These are phyloP conservation scores for Bradypodion pumilum DNA, from an alignment of 2,797 vertebrate genomes.

Conservation along the genomic window DNA sequence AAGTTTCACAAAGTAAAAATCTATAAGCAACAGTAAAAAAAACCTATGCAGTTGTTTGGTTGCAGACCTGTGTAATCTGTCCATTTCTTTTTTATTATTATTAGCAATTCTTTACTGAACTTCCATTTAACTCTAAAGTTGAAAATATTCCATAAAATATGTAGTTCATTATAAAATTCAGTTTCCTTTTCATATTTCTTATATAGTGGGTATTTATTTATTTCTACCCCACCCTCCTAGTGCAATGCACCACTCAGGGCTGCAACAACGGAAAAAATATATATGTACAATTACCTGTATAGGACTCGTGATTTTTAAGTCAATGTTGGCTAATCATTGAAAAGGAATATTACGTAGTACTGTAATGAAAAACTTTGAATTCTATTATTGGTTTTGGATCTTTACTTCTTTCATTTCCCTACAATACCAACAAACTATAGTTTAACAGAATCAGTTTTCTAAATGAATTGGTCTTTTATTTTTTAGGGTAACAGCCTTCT, in stretches of 20 bases:
- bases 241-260: too few relatives aligned
- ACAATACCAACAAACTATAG: too few relatives aligned
- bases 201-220: too few relatives aligned
- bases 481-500: not conserved
- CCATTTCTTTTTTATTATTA: not conserved
- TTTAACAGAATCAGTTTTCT: too few relatives aligned
- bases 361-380: not conserved
- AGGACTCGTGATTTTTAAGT: too few relatives aligned
- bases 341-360: not conserved
- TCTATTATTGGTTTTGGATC: not conserved
- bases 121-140: not conserved
- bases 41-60: too few relatives aligned
- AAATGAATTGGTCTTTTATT: not conserved
- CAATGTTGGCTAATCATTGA: not conserved
- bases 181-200: not conserved
- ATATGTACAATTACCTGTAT: too few relatives aligned
- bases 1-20: too few relatives aligned
- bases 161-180: not conserved
- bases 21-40: too few relatives aligned
- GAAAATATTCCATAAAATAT: not conserved
- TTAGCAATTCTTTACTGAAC: not conserved
- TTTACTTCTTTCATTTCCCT: too few relatives aligned
- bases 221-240: too few relatives aligned
- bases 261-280: too few relatives aligned
- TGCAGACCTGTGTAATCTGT: not conserved